Evolutionary conservation across 2,888 invertebrate species (phyloP), one percentile per base, ranked within the genome.

Genomic region (Unio pictorum): DNA sequence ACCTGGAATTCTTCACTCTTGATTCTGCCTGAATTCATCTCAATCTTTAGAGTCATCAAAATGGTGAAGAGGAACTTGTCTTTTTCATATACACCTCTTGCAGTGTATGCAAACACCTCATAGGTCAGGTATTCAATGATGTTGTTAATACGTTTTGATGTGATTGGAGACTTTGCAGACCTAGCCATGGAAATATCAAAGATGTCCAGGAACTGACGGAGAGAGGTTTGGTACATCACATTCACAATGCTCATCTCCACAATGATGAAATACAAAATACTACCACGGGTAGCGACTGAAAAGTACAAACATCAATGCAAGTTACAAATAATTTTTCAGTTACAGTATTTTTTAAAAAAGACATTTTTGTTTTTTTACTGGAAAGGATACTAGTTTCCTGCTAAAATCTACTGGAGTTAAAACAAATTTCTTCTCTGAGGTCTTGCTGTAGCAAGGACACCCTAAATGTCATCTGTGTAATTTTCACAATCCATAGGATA

Each of bases 191-290:
- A 97, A 84, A 94, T 94, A 88, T 98, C 97, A 88, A 98, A 98
- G 75, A 98, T 94, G 18, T 93, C 95, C 61, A 98, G 91, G 91
- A 98, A 98, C 89, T 98, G 98, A 86, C 96, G 96, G 65, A 98
- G 91, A 0, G 98, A 96, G 82, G 97, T 98, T 90, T 98, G 98
- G 88, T 98, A 98, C 98, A 98, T 98, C 15, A 94, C 93, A 87
- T 97, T 98, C 0, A 98, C 97, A 87, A 96, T 95, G 85, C 96
- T 96, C 97, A 98, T 97, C 91, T 98, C 98, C 0, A 98, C 97
- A 74, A 98, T 97, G 59, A 98, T 92, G 89, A 98, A 98, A 88
- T 98, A 98, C 1, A 98, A 91, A 69, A 98, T 97, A 0, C 97
- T 97, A 23, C 98, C 98, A 80, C 98, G 92, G 0, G 95, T 95